Percentiles rank a stretch among this genome's conserved stretches.
phyloP scores from a whole-genome alignment of 2,888 invertebrate genomes.

The Sepioteuthis lessoniana region DNA sequence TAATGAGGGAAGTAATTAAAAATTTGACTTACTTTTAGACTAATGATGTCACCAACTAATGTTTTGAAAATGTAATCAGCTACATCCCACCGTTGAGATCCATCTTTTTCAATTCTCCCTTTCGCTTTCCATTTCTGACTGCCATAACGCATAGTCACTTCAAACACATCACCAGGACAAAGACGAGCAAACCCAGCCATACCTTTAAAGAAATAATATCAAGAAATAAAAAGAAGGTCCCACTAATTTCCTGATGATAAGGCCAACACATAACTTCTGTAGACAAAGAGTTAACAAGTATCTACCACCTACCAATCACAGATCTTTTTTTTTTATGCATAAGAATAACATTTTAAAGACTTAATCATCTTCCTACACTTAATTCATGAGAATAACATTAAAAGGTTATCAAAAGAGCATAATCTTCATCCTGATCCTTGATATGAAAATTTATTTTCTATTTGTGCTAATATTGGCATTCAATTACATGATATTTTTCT shows the following conservation, averaged over 20 bases:
- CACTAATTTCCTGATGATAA: not conserved
- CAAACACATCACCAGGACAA: slow-evolving; percentile 79
- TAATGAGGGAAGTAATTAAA: not conserved
- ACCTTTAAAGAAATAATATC: slow-evolving; percentile 69
- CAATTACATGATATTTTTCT: too few species aligned
- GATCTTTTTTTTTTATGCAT: too few species aligned
- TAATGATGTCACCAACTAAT: slow-evolving; percentile 77
- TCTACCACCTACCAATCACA: too few species aligned
- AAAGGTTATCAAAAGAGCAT: too few species aligned
- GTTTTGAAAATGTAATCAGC: slow-evolving; percentile 75
- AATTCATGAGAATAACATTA: too few species aligned
- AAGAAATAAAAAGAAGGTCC: not conserved
- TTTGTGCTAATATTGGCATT: too few species aligned
- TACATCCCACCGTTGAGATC: slow-evolving; percentile 78
- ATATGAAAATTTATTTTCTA: too few species aligned
- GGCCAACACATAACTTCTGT: not conserved
- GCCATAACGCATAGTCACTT: slow-evolving; percentile 78
- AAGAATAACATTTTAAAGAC: too few species aligned
- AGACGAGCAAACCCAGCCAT: slow-evolving; percentile 79
- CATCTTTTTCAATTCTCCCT: slow-evolving; percentile 77
- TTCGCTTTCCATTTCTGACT: slow-evolving; percentile 79
- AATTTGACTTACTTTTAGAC: slow-evolving; percentile 76
- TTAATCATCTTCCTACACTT: too few species aligned
- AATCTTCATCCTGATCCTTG: too few species aligned
- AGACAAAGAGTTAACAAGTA: not conserved